phyloP scores from a whole-genome alignment of 1,140 invertebrate species.

The Ladona fulva region DNA sequence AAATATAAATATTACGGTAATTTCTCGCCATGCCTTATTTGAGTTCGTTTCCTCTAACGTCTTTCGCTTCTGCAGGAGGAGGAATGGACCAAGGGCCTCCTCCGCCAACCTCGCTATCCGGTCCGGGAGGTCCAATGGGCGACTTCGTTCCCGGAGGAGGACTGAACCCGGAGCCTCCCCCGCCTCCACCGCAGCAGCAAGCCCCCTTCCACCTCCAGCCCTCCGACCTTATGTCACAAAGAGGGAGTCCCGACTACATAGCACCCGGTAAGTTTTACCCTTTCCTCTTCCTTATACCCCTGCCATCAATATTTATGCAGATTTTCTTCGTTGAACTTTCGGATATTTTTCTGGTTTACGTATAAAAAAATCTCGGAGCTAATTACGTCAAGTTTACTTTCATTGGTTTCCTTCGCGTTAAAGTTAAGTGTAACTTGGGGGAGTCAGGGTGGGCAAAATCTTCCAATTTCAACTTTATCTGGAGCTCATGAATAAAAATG shows the following conservation, averaged over 20 bases:
- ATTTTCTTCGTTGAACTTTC: not conserved
- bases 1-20: too few relatives aligned
- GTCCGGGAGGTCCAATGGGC: conserved; percentile 28
- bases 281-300: too few relatives aligned
- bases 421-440: too few relatives aligned
- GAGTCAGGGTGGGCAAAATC: too few relatives aligned
- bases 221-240: conserved; percentile 29
- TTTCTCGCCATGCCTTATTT: too few relatives aligned
- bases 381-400: too few relatives aligned
- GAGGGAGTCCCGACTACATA: conserved; percentile 34
- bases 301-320: not conserved
- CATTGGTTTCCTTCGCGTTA: too few relatives aligned
- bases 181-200: conserved; percentile 16
- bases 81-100: conserved; percentile 23
- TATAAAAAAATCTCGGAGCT: too few relatives aligned
- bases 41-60: not conserved
- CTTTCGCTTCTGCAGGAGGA: conserved; percentile 17
- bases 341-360: too few relatives aligned
- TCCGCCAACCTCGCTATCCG: conserved; percentile 24
- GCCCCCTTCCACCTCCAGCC: conserved; percentile 26
- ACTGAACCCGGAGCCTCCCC: conserved; percentile 26
- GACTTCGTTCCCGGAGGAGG: conserved; percentile 26
- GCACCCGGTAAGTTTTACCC: conserved; percentile 25
- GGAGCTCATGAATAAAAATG: too few relatives aligned
- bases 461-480: too few relatives aligned